Base-by-base conservation (phyloP, 2,113 vertebrate genomes). In the Turdus rufiventris region DNA sequence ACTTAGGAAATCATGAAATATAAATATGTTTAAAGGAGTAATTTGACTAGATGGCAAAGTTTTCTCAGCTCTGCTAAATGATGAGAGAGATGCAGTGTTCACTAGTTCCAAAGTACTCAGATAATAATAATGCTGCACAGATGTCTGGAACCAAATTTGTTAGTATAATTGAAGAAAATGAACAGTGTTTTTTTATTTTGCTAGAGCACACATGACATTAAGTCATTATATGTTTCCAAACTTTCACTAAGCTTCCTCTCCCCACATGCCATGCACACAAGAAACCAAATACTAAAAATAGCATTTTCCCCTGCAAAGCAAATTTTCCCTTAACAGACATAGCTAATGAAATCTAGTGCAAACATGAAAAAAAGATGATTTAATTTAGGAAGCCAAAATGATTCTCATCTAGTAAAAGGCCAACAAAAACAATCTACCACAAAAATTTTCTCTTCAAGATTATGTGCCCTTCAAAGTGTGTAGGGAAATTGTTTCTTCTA, bases 111-210 rank as follows among this genome's bases (percentile, higher is more conserved):
- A 81, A 94, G 56, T 38, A 60, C 7, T 73, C 47, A 79, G 67
- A 56, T 61, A 86, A 86, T 76, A 95, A 70, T 60, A 85, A 60
- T 17, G 17, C 67, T 84, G 26, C 31, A 36, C 63, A 89, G 67
- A 91, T 67, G 42, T 53, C 74, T 82, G 29, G 42, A 92, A 83
- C 63, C 28, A 85, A 74, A 79, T 10, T 88, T 42, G 54, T 78
- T 66, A 73, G 48, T 28, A 33, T 61, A 93, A 88, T 7, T 81
- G 80, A 95, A 89, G 43, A 88, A 95, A 88, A 95, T 84, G 6
- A 94, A 86, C 21, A 83, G 40, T 18, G 8, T 10, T 40, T 26
- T 42, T 43, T 26, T 61, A 51, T 80, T 88, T 70, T 72, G 34
- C 42, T 70, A 74, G 20, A 63, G 8, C 20, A 76, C 48, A 42